Conservation (phyloP, 2,113 vertebrate genomes). For the Psophia crepitans region DNA sequence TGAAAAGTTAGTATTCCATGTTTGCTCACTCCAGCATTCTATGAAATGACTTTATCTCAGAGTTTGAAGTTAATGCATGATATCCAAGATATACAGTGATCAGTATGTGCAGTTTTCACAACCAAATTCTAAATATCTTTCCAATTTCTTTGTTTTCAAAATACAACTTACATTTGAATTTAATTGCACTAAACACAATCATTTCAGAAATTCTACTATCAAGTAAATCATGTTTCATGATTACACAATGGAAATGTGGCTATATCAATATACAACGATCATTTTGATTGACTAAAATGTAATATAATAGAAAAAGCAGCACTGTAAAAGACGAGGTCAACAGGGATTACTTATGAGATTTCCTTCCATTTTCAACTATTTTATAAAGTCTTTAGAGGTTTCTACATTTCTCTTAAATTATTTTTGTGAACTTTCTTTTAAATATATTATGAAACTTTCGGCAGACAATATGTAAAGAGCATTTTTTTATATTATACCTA, state of each 20-base stretch:
- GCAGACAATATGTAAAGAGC: fast-evolving
- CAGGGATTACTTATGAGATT: neutral
- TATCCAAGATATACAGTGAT: neutral
- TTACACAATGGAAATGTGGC: neutral
- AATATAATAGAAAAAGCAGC: neutral
- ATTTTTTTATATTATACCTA: neutral
- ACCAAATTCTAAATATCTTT: neutral
- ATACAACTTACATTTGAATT: neutral
- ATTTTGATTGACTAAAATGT: neutral
- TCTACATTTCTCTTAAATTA: neutral
- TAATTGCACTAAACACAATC: neutral
- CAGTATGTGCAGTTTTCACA: neutral
- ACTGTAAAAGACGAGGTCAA: neutral
- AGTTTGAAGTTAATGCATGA: neutral
- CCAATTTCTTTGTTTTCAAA: neutral
- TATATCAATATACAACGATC: neutral
- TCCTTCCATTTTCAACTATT: neutral
- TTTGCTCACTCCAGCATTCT: neutral
- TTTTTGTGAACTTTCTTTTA: neutral
- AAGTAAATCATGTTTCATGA: neutral
- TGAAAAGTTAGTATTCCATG: neutral
- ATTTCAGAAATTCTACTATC: neutral
- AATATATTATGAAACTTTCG: neutral
- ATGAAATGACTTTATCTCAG: neutral
- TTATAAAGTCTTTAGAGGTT: neutral